These are phyloP conservation scores for Chaetura pelagica DNA, from an alignment of 2,113 vertebrate genomes.

Conservation along the genomic window DNA sequence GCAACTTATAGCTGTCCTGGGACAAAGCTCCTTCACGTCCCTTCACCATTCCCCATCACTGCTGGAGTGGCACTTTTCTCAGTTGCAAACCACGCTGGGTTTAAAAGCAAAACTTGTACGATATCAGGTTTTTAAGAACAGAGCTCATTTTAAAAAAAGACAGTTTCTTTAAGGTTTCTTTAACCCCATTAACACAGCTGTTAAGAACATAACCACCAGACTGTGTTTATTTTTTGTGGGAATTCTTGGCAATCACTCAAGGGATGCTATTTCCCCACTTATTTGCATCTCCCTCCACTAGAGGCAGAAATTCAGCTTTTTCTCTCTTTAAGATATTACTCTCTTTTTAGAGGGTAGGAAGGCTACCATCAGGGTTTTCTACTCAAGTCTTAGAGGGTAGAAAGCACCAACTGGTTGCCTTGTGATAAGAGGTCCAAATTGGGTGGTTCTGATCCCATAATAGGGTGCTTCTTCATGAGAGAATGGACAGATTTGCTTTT, in stretches of 20 bases:
- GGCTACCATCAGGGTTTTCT: background rate
- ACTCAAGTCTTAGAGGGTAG: background rate
- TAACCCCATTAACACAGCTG: conserved; percentile 65
- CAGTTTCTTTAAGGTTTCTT: conserved; percentile 69
- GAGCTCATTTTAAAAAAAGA: conserved; percentile 48
- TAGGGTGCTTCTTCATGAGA: background rate
- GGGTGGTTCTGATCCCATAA: background rate
- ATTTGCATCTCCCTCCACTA: conserved; percentile 37
- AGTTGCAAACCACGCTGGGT: background rate
- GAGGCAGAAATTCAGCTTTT: conserved; percentile 39
- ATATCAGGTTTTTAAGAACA: conserved; percentile 11
- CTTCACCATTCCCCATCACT: background rate
- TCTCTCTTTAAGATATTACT: background rate
- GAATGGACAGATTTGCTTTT: background rate
- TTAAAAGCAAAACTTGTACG: conserved; percentile 18
- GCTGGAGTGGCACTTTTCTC: background rate
- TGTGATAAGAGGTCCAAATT: background rate
- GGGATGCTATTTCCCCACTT: conserved; percentile 56
- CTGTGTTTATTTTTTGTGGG: conserved; percentile 68
- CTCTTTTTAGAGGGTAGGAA: background rate
- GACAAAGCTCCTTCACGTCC: accelerated
- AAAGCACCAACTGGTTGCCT: background rate
- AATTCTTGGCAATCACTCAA: conserved; percentile 61
- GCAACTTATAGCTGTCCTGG: background rate
- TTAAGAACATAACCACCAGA: conserved; percentile 70